Evolutionary conservation across 2,888 invertebrate species (phyloP).

Genomic region (Ligdia adustata): DNA sequence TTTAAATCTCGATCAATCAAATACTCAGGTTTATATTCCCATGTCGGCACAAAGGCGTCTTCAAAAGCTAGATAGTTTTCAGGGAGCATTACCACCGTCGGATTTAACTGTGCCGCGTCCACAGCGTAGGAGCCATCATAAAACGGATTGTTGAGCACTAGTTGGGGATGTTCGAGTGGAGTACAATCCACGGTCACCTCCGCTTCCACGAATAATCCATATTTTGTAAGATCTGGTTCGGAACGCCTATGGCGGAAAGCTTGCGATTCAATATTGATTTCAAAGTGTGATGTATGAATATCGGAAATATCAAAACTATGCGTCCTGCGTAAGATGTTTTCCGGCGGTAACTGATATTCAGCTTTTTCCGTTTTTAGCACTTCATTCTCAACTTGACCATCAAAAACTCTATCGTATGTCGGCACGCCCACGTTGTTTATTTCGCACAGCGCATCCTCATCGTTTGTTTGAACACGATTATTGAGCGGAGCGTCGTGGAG

Average conservation of each 20-base stretch:
- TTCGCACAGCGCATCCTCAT: constrained; percentile 65
- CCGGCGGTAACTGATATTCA: constrained; percentile 50
- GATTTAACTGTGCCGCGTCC: constrained; percentile 59
- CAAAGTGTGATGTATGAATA: constrained; percentile 58
- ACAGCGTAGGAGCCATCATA: constrained; percentile 74
- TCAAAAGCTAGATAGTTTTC: constrained; percentile 81
- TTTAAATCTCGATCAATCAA: constrained; percentile 56
- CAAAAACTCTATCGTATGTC: constrained; percentile 56
- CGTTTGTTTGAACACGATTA: constrained; percentile 59
- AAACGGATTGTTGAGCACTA: constrained; percentile 80
- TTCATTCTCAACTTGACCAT: constrained; percentile 53
- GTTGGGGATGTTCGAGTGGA: constrained; percentile 61
- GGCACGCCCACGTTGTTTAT: constrained; percentile 81
- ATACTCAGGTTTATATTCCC: constrained; percentile 72
- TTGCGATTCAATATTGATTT: constrained; percentile 52
- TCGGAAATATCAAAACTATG: constrained; percentile 77
- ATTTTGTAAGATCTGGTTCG: constrained; percentile 77
- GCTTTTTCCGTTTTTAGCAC: constrained; percentile 51
- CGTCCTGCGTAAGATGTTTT: constrained; percentile 65
- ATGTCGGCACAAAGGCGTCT: constrained; percentile 77
- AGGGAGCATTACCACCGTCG: constrained; percentile 68
- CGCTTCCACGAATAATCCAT: constrained; percentile 68
- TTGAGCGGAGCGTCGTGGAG: constrained; percentile 46
- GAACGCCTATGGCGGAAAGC: constrained; percentile 62
- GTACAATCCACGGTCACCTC: constrained; percentile 66